Conservation (phyloP, 2,113 vertebrate genomes). For the Mormyrus lacerda region DNA sequence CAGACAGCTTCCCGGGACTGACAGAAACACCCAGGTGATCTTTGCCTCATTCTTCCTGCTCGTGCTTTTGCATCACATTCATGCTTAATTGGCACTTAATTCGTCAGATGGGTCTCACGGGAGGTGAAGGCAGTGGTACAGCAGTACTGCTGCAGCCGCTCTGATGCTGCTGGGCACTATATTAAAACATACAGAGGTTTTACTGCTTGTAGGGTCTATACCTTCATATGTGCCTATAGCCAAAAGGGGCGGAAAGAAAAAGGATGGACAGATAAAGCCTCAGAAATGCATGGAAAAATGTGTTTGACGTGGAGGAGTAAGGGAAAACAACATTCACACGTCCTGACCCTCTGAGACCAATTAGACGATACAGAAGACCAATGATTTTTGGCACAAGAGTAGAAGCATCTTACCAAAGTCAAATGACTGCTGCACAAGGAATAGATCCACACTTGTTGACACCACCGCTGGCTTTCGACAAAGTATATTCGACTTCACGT, state of each 20-base stretch:
- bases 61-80: conserved; percentile 21
- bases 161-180: not conserved
- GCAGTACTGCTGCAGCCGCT: not conserved
- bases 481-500: not conserved
- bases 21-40: conserved; percentile 12
- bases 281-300: not conserved
- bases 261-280: not conserved
- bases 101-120: conserved; percentile 24
- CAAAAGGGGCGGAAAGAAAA: not conserved
- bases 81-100: conserved; percentile 26
- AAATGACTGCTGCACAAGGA: not conserved
- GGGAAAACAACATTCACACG: conserved; percentile 30
- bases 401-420: conserved; percentile 11
- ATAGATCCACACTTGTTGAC: conserved; percentile 8
- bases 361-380: conserved; percentile 39
- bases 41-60: conserved; percentile 22
- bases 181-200: not conserved
- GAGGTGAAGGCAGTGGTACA: not conserved
- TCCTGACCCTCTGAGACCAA: conserved; percentile 56
- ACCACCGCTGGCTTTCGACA: not conserved
- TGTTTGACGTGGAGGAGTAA: conserved; percentile 5
- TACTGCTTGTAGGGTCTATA: not conserved
- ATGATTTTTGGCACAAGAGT: conserved; percentile 9
- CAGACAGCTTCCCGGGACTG: conserved; percentile 10
- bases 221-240: not conserved